Evolutionary conservation across 2,888 invertebrate genomes (phyloP).

Genomic region (Drosophila paramelanica): DNA sequence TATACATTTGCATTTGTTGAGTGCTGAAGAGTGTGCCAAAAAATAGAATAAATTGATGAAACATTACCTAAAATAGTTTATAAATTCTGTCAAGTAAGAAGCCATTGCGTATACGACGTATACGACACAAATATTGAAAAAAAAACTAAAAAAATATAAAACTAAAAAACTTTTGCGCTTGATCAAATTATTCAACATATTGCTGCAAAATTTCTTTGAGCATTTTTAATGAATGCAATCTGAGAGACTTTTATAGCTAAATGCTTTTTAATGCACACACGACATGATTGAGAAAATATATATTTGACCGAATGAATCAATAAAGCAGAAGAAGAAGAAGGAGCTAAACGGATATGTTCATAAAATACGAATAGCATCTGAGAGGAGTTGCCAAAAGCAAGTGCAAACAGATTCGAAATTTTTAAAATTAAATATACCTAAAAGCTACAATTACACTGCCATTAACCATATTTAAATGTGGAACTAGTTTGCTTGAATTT

Average conservation of each 20-base stretch:
- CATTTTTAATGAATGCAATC: constrained; percentile 20
- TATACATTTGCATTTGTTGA: constrained; percentile 20
- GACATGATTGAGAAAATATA: constrained; percentile 13
- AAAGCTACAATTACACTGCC: background rate
- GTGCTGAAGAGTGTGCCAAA: constrained; percentile 23
- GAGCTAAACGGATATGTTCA: background rate
- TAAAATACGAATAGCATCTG: background rate
- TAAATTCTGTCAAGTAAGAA: constrained; percentile 7
- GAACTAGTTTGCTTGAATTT: no score
- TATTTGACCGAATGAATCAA: constrained; percentile 35
- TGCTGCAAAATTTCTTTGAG: constrained; percentile 24
- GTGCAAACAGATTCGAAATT: no score
- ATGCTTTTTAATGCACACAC: constrained; percentile 33
- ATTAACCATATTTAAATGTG: background rate
- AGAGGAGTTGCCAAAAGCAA: background rate
- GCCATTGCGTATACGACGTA: constrained; percentile 24
- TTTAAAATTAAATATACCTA: background rate
- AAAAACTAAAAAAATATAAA: background rate
- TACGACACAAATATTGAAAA: background rate
- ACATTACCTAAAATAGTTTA: constrained; percentile 23
- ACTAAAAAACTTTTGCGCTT: constrained; percentile 19
- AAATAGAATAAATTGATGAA: constrained; percentile 40
- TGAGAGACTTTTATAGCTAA: constrained; percentile 17
- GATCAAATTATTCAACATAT: constrained; percentile 17
- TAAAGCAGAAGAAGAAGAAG: background rate